Evolutionary conservation across 2,797 vertebrate genomes (phyloP).

Genomic region (Falco peregrinus): DNA sequence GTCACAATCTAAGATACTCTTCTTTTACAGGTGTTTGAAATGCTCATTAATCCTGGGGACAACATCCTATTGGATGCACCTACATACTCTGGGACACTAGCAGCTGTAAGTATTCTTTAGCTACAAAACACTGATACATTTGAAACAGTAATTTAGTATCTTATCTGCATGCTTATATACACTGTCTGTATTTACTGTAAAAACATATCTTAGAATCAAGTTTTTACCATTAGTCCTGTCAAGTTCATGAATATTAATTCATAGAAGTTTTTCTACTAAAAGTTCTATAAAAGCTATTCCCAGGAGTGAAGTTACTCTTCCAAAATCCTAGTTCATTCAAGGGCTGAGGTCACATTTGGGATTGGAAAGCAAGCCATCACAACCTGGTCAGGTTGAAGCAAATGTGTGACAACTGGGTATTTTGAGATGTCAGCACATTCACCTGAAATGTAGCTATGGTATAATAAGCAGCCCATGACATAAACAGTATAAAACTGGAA

Average conservation of each 20-base stretch:
- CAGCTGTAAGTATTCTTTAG: conserved; percentile 79
- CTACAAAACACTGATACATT: not conserved
- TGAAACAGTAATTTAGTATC: not conserved
- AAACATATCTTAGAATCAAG: not conserved
- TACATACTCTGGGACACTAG: conserved; percentile 87
- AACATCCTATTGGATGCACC: conserved; percentile 89
- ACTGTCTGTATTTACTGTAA: not conserved
- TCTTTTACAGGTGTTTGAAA: conserved; percentile 89
- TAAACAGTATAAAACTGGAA: not conserved
- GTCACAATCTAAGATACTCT: not conserved
- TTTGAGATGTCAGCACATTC: not conserved
- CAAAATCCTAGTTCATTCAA: not conserved
- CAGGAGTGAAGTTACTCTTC: not conserved
- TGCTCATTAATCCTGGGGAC: conserved; percentile 91
- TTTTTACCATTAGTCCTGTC: not conserved
- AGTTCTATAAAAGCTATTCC: not conserved
- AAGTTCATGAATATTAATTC: not conserved
- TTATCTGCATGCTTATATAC: not conserved
- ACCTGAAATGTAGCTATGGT: not conserved
- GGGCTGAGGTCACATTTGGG: not conserved
- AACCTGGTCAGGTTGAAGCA: not conserved
- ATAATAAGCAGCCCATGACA: too few relatives aligned
- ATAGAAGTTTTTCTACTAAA: not conserved
- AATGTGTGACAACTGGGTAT: not conserved
- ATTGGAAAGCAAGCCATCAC: not conserved